These are phyloP conservation scores for Sebastes glaucus DNA, from an alignment of 2,797 vertebrate genomes.

Conservation along the genomic window DNA sequence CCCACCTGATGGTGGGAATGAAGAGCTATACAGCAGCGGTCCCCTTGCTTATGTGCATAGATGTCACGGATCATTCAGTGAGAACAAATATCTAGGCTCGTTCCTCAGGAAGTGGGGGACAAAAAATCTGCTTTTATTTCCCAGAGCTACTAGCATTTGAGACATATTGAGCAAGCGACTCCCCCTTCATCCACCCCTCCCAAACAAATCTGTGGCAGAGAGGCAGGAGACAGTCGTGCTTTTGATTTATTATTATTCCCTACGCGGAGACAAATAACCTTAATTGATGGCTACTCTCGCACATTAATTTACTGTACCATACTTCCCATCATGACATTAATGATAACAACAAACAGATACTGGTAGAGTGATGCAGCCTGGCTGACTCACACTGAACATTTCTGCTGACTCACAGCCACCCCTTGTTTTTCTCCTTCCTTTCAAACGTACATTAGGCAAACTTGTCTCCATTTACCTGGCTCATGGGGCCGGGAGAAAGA, in stretches of 20 bases:
- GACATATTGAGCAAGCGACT: conserved; percentile 33
- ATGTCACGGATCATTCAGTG: conserved; percentile 56
- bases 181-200: conserved; percentile 4
- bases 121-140: conserved; percentile 20
- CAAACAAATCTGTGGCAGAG: conserved; percentile 32
- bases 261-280: conserved; percentile 23
- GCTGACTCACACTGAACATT: conserved; percentile 52
- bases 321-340: conserved; percentile 51
- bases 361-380: conserved; percentile 24
- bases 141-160: conserved; percentile 36
- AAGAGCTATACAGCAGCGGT: conserved; percentile 12
- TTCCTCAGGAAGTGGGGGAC: conserved; percentile 23
- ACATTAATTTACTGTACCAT: conserved; percentile 45
- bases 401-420: conserved; percentile 66
- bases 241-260: conserved; percentile 52
- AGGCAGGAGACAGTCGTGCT: conserved; percentile 26
- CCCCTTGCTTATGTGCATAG: conserved; percentile 33
- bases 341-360: conserved; percentile 49
- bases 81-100: conserved; percentile 51
- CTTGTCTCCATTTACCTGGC: conserved; percentile 35
- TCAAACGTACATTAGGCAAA: conserved; percentile 32
- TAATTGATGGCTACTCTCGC: conserved; percentile 53
- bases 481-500: neutral
- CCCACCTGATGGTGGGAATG: conserved; percentile 47
- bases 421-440: conserved; percentile 23